phyloP scores from a whole-genome alignment of 53 echinoderm and acorn worm species.

The Pentamera pediparva region DNA sequence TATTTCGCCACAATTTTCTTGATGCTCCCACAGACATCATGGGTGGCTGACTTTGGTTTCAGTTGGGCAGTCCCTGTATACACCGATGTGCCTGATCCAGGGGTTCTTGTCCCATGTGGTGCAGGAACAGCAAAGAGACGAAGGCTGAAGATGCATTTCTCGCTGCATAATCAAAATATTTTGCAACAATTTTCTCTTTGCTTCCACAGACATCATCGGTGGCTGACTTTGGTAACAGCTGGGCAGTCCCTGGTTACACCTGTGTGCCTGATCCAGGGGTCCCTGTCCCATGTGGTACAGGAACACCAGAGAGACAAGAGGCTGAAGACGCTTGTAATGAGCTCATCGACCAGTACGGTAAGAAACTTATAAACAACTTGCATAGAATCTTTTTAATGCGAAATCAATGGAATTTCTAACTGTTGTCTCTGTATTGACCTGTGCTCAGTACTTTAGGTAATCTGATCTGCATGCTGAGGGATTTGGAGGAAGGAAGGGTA shows the following conservation, averaged over 20 bases:
- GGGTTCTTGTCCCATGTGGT: slow-evolving; percentile 41
- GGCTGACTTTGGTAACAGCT: slow-evolving; percentile 79
- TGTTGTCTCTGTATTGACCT: no score
- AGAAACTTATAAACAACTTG: no score
- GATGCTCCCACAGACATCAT: slow-evolving; percentile 50
- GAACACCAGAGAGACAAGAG: slow-evolving; percentile 31
- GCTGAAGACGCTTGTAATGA: slow-evolving; percentile 43
- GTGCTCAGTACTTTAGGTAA: no score
- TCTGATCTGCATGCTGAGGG: no score
- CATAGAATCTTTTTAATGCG: no score
- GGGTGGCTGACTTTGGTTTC: slow-evolving; percentile 58
- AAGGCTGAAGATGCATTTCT: no score
- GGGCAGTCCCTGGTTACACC: slow-evolving; percentile 50
- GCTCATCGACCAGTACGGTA: slow-evolving; percentile 37
- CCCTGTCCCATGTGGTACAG: slow-evolving; percentile 44
- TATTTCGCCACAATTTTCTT: no score
- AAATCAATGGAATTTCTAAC: no score
- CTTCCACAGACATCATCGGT: no score
- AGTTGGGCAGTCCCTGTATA: slow-evolving; percentile 62
- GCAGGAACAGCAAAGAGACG: slow-evolving; percentile 22
- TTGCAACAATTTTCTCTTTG: no score
- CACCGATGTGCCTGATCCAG: slow-evolving; percentile 18
- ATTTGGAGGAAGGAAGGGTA: no score
- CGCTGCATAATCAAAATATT: no score
- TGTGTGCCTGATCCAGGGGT: slow-evolving; percentile 39